A percentile compares a stretch with the other conserved stretches of the same genome.
Conservation (phyloP, 35 echinoderm and acorn worm species). For the Amphiura filiformis region DNA sequence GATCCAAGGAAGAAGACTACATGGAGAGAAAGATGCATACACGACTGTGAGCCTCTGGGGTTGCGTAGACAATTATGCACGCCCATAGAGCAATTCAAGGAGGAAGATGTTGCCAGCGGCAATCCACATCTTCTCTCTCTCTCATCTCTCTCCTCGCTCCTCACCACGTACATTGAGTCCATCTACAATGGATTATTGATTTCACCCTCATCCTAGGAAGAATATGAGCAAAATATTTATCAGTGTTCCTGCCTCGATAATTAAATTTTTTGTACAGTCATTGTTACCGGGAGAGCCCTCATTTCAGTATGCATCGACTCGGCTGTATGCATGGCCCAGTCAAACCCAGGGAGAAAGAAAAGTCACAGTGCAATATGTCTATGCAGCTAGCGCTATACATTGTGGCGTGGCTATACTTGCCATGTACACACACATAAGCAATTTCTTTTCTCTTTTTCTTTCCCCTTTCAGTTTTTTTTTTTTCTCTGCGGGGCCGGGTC, state of each 20-base stretch:
- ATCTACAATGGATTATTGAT: constrained; percentile 12
- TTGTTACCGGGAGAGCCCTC: neutral
- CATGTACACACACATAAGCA: neutral
- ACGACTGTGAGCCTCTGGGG: neutral
- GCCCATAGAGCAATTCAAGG: constrained; percentile 3
- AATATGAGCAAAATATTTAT: constrained; percentile 11
- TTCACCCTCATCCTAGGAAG: neutral
- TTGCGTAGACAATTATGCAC: constrained; percentile 1
- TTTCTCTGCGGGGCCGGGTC: too few relatives aligned
- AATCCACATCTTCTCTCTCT: neutral
- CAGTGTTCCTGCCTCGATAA: constrained; percentile 4
- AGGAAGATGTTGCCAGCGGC: neutral
- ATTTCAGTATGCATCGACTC: neutral
- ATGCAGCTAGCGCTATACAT: neutral
- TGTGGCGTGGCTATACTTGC: neutral
- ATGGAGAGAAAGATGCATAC: neutral
- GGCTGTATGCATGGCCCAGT: neutral
- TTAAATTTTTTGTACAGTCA: constrained; percentile 15
- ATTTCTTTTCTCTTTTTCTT: neutral
- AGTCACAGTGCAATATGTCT: neutral
- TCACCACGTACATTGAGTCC: neutral
- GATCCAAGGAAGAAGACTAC: neutral
- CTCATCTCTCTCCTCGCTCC: neutral
- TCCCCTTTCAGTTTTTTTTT: too few relatives aligned
- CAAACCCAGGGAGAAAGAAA: neutral